Evolutionary conservation across 2,797 vertebrate species (phyloP).

Genomic region (Urophycis tenuis): DNA sequence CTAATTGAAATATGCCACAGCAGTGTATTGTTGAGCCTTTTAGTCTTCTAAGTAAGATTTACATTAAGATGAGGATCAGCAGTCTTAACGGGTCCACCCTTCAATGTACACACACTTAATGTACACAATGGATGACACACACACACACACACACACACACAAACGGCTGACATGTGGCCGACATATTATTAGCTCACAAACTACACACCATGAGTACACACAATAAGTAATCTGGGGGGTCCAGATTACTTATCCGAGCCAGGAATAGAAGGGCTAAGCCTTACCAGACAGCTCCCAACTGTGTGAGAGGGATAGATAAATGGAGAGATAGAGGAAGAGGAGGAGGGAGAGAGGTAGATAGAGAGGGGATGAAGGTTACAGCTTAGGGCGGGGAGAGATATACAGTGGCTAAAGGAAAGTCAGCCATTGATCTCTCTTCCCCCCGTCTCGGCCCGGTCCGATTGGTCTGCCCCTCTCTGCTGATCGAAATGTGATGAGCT

Average conservation of each 20-base stretch:
- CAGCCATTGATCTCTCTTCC: background rate
- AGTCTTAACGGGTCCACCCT: background rate
- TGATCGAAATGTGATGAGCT: background rate
- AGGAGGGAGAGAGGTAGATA: background rate
- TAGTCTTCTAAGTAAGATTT: background rate
- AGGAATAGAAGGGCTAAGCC: conserved; percentile 74
- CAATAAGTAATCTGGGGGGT: conserved; percentile 66
- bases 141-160: conserved; percentile 7
- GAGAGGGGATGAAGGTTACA: conserved; percentile 3
- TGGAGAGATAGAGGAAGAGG: conserved; percentile 6
- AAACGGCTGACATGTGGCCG: background rate
- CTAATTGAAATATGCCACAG: background rate
- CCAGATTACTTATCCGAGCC: conserved; percentile 62
- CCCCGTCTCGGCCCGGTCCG: background rate
- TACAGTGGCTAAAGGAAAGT: background rate
- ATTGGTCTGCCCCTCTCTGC: background rate
- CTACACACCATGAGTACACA: conserved; percentile 13
- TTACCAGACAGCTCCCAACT: conserved; percentile 41
- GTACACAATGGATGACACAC: background rate
- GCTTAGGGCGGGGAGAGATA: background rate
- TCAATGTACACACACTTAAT: background rate
- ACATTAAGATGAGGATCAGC: background rate
- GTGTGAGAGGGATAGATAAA: conserved; percentile 25
- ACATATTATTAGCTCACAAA: conserved; percentile 4
- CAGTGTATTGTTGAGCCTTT: background rate